Evolutionary conservation across 2,113 vertebrate genomes (phyloP).

Genomic region (Carassius carassius): DNA sequence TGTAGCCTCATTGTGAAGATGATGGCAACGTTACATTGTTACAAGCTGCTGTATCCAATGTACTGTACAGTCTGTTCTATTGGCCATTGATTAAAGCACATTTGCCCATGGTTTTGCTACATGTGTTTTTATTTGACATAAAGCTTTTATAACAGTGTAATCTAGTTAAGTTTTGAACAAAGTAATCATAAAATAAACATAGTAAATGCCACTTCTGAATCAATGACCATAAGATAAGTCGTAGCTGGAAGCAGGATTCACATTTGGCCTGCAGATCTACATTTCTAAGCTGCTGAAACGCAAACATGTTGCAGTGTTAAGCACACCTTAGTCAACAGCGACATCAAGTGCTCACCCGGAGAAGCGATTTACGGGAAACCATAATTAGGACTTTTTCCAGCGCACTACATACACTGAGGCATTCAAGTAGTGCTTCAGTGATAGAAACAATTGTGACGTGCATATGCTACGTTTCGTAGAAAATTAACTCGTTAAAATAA

Average conservation of each 20-base stretch:
- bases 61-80: not conserved
- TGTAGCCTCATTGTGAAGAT: not conserved
- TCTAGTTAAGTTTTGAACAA: not conserved
- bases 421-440: not conserved
- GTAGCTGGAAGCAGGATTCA: not conserved
- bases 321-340: not conserved
- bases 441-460: no score
- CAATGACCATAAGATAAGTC: not conserved
- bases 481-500: not conserved
- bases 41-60: not conserved
- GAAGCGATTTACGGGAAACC: not conserved
- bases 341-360: conserved; percentile 23
- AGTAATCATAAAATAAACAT: not conserved
- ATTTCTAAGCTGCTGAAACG: no score
- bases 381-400: not conserved
- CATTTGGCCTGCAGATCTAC: not conserved
- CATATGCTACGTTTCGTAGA: not conserved
- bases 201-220: not conserved
- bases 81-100: not conserved
- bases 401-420: not conserved
- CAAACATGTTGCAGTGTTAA: not conserved
- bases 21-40: not conserved
- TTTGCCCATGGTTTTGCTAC: not conserved
- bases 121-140: not conserved
- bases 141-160: not conserved